Conservation (phyloP, 2,888 invertebrate species). For the Coelinius sp. region DNA sequence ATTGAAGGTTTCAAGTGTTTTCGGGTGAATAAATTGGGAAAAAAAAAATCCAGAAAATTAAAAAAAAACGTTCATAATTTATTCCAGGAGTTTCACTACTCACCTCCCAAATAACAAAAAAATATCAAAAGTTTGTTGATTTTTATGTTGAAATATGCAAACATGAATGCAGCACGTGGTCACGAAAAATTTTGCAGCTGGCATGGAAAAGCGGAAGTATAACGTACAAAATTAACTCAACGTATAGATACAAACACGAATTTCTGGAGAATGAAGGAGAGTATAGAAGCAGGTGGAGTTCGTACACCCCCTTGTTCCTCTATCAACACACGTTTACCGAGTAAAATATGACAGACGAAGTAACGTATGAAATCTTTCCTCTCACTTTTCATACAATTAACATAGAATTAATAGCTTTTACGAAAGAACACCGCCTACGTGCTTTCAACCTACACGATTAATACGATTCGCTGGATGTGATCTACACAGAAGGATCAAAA, state of each 20-base stretch:
- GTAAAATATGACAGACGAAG: slow-evolving; percentile 18
- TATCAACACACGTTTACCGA: slow-evolving; percentile 15
- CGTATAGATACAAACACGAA: slow-evolving; percentile 33
- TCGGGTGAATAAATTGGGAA: neutral
- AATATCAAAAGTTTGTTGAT: slow-evolving; percentile 13
- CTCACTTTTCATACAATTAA: slow-evolving; percentile 9
- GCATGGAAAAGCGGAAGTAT: slow-evolving; percentile 55
- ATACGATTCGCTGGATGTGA: slow-evolving; percentile 11
- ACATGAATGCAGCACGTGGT: slow-evolving; percentile 20
- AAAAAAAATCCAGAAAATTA: neutral
- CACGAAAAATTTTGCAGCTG: slow-evolving; percentile 53
- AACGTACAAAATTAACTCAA: slow-evolving; percentile 53
- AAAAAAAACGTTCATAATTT: neutral
- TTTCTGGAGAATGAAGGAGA: slow-evolving; percentile 33
- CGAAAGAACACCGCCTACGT: slow-evolving; percentile 6
- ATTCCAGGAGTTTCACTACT: neutral
- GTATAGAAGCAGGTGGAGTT: slow-evolving; percentile 48
- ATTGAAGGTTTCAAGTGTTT: neutral
- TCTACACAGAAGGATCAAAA: neutral
- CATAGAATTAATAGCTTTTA: slow-evolving; percentile 15
- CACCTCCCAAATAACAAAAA: neutral
- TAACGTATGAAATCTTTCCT: slow-evolving; percentile 18
- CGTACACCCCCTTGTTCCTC: slow-evolving; percentile 28
- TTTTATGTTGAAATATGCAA: slow-evolving; percentile 1
- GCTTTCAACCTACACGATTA: slow-evolving; percentile 4